Conservation (phyloP, 2,113 vertebrate species). For the Embiotoca jacksoni region DNA sequence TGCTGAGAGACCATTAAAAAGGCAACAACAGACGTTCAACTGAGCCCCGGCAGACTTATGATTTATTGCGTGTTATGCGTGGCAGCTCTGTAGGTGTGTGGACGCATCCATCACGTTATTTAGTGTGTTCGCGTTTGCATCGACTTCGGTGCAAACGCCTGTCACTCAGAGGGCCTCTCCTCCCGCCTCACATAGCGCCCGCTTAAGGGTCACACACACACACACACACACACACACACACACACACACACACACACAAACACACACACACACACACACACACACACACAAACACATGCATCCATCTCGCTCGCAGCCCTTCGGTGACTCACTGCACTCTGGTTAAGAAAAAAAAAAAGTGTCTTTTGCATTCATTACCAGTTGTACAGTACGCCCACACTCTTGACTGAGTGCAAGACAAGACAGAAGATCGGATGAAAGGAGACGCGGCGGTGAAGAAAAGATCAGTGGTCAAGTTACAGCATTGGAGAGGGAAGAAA, state of each 20-base stretch:
- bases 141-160: slow-evolving; percentile 6
- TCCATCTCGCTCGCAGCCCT: slow-evolving; percentile 21
- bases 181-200: slow-evolving; percentile 15
- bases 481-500: background rate
- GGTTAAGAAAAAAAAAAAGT: slow-evolving; percentile 47
- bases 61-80: slow-evolving; percentile 1
- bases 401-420: slow-evolving; percentile 21
- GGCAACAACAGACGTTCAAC: slow-evolving; percentile 12
- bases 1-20: slow-evolving; percentile 46
- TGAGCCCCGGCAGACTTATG: background rate
- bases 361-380: slow-evolving; percentile 50
- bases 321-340: slow-evolving; percentile 60
- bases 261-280: no score
- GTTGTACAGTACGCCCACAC: slow-evolving; percentile 52
- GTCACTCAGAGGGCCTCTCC: slow-evolving; percentile 10
- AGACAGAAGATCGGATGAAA: slow-evolving; percentile 13
- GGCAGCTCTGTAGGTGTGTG: background rate
- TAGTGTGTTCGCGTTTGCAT: slow-evolving; percentile 20
- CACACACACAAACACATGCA: background rate
- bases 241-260: no score
- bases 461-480: background rate
- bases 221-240: no score
- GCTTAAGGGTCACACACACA: slow-evolving; percentile 28
- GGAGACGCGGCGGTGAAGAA: background rate
- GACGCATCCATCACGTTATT: slow-evolving; percentile 1